These are phyloP conservation scores for Drosophila orosa DNA, from an alignment of 1,140 invertebrate genomes.

Conservation along the genomic window DNA sequence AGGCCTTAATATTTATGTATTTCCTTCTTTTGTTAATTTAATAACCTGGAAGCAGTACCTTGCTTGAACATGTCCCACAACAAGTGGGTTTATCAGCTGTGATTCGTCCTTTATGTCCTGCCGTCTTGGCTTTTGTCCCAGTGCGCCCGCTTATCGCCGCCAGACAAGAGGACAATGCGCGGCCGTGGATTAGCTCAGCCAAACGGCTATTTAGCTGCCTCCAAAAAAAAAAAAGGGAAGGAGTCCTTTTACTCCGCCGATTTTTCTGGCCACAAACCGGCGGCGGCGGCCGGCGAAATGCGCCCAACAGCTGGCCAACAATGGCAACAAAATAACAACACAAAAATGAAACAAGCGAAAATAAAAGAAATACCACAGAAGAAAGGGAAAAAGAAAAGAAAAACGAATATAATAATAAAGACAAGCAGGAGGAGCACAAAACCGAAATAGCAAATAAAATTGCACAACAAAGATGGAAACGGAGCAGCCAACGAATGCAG, in stretches of 20 bases:
- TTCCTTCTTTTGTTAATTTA: background rate
- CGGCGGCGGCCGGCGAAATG: conserved; percentile 64
- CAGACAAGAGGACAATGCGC: conserved; percentile 29
- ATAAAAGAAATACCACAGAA: conserved; percentile 3
- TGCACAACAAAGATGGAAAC: conserved; percentile 70
- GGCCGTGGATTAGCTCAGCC: conserved; percentile 56
- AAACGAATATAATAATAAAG: conserved; percentile 42
- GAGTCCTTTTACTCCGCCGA: conserved; percentile 17
- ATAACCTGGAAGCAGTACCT: background rate
- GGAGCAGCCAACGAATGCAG: conserved; percentile 38
- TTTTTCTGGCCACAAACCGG: conserved; percentile 70
- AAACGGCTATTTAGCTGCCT: conserved; percentile 61
- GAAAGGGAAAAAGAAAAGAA: conserved; percentile 9
- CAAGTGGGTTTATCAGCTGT: conserved; percentile 4
- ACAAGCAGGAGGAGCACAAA: conserved; percentile 45
- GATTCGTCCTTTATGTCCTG: background rate
- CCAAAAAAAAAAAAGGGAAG: no score
- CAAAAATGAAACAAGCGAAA: conserved; percentile 1
- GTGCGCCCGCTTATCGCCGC: conserved; percentile 11
- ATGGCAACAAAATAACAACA: conserved; percentile 24
- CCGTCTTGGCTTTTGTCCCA: conserved; percentile 18
- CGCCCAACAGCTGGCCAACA: conserved; percentile 60
- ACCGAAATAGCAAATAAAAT: conserved; percentile 72
- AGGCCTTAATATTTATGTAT: background rate
- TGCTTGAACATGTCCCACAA: background rate